Evolutionary conservation across 2,888 invertebrate species (phyloP).

Genomic region (Nipponacmea schrenckii): DNA sequence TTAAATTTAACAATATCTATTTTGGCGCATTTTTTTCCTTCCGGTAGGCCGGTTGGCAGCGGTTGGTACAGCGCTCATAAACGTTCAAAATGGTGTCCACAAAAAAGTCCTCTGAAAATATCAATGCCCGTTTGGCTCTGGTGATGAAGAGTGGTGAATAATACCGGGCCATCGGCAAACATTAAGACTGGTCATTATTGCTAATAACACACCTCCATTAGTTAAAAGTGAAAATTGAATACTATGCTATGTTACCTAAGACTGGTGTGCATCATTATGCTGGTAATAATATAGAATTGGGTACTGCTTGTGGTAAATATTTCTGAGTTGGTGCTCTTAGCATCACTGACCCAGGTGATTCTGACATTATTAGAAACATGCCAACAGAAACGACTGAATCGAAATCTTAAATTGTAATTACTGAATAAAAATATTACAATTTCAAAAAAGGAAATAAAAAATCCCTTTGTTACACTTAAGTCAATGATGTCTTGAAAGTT

Average conservation of each 20-base stretch:
- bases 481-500: too few relatives aligned
- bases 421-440: too few relatives aligned
- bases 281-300: slow-evolving; percentile 98
- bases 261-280: slow-evolving; percentile 99
- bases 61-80: too few relatives aligned
- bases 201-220: slow-evolving; percentile 98
- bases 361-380: slow-evolving; percentile 93
- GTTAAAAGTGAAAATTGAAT: slow-evolving; percentile 95
- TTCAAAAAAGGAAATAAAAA: too few relatives aligned
- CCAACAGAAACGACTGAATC: slow-evolving; percentile 70
- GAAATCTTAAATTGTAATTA: too few relatives aligned
- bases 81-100: too few relatives aligned
- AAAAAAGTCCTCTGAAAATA: slow-evolving; percentile 99
- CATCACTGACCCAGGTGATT: slow-evolving; percentile 90
- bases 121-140: slow-evolving; percentile 95
- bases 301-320: slow-evolving; percentile 99
- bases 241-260: slow-evolving; percentile 99
- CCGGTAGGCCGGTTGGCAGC: too few relatives aligned
- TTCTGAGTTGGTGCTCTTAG: slow-evolving; percentile 98
- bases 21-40: too few relatives aligned
- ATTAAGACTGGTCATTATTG: slow-evolving; percentile 96
- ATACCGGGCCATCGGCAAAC: slow-evolving; percentile 96
- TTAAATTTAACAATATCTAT: too few relatives aligned
- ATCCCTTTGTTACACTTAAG: too few relatives aligned
- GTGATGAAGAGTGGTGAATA: slow-evolving; percentile 99